Base-by-base conservation (phyloP, 2,797 vertebrate species). In the Otolemur crassicaudatus region DNA sequence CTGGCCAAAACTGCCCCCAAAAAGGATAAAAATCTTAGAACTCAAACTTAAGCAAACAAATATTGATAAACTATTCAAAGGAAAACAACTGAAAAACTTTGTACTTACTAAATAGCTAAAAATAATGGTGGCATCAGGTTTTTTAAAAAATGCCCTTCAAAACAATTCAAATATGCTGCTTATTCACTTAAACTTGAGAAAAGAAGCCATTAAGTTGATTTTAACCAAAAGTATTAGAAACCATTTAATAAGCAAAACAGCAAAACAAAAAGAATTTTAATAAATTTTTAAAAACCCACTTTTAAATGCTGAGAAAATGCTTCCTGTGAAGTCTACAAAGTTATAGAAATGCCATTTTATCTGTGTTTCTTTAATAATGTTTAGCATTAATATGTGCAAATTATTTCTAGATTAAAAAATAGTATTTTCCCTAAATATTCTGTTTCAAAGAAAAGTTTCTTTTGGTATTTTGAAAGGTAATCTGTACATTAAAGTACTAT, bases 401-500 rank as follows among this genome's bases (percentile, higher is more conserved):
- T 73, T 77, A 93, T 88, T 85, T 92, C 23, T 88, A 22, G 65
- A 89, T 87, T 89, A 60, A 92, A 85, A 63, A 40, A 49, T 27
- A 25, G 3, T 2, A 84, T 76, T 37, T 67, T 92, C 56, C 12
- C 75, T 80, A 14, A 84, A 77, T 83, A 82, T 72, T 85, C 9
- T 92, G 22, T 80, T 92, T 83, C 27, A 87, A 90, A 84, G 27
- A 67, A 85, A 89, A 72, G 20, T 73, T 91, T 96, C 37, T 16
- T 92, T 81, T 96, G 37, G 67, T 95, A 87, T 67, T 87, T 63
- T 76, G 20, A 85, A 94, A 93, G 65, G 40, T 72, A 90, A 91
- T 53, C 12, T 96, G 27, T 58, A 69, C n/a, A 83, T 63, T 67
- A 34, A 77, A 92, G 34, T 90, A 53, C 49, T 53, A 53, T 53